phyloP scores from a whole-genome alignment of 92 coral and sea anemone genomes.

The Zoanthus sansibaricus region DNA sequence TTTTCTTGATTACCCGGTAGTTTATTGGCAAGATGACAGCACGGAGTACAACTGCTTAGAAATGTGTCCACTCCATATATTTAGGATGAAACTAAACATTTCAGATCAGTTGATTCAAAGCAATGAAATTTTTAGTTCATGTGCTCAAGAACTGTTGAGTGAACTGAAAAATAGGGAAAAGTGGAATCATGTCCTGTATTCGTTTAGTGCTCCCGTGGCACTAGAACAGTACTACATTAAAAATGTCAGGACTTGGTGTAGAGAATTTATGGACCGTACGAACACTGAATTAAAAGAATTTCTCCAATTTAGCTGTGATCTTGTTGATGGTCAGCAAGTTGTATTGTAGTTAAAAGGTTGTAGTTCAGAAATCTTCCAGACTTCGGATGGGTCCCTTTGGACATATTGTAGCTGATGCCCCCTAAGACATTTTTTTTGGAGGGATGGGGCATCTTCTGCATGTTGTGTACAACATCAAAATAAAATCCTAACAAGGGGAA shows the following conservation, averaged over 20 bases:
- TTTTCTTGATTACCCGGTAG: constrained; percentile 33
- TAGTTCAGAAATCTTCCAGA: too few species aligned
- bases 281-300: constrained; percentile 2
- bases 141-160: background rate
- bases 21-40: constrained; percentile 33
- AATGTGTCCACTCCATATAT: constrained; percentile 30
- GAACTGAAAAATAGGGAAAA: constrained; percentile 12
- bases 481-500: too few species aligned
- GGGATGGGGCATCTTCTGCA: too few species aligned
- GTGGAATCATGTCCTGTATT: constrained; percentile 19
- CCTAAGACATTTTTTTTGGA: too few species aligned
- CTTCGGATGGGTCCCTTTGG: too few species aligned
- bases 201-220: constrained; percentile 23
- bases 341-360: background rate
- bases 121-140: constrained; percentile 2
- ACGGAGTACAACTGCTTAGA: constrained; percentile 35
- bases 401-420: too few species aligned
- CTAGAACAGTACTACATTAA: background rate
- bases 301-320: constrained; percentile 18
- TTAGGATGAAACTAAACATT: constrained; percentile 15
- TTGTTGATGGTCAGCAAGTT: constrained; percentile 31
- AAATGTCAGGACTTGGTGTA: background rate
- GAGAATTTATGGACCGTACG: background rate
- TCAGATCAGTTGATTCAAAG: background rate
- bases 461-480: too few species aligned